phyloP scores from a whole-genome alignment of 2,888 invertebrate species.

The Acanthoscelides obtectus region DNA sequence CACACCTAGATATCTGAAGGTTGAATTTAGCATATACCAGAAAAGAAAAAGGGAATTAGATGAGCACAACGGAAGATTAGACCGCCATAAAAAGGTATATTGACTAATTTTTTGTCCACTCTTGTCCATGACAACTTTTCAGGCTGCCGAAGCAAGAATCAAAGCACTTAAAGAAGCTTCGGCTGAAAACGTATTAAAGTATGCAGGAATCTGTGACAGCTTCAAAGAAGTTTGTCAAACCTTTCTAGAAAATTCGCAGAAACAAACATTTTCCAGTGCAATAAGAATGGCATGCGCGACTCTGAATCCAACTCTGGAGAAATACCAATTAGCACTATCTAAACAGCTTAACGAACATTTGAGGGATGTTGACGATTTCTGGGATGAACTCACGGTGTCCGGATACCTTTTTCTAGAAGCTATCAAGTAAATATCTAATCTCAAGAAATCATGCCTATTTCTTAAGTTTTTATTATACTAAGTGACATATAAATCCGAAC shows the following conservation, averaged over 20 bases:
- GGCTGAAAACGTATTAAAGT: neutral
- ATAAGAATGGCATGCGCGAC: neutral
- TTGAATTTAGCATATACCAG: conserved; percentile 30
- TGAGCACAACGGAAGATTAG: conserved; percentile 22
- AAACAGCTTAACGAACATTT: neutral
- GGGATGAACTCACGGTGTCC: conserved; percentile 17
- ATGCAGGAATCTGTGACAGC: neutral
- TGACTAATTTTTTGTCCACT: neutral
- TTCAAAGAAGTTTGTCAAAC: neutral
- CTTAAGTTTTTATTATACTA: too few species aligned
- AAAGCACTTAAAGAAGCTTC: conserved; percentile 7
- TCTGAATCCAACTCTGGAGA: neutral
- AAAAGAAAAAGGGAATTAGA: conserved; percentile 33
- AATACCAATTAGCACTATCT: conserved; percentile 1
- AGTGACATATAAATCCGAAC: too few species aligned
- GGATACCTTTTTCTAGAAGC: conserved; percentile 16
- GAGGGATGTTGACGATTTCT: conserved; percentile 1
- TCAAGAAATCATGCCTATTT: too few species aligned
- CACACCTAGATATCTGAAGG: conserved; percentile 23
- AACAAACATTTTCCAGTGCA: neutral
- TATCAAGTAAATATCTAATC: conserved; percentile 14
- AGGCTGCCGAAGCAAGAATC: conserved; percentile 17
- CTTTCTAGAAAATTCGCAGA: neutral
- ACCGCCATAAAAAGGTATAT: conserved; percentile 23
- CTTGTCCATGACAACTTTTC: too few species aligned